phyloP scores from a whole-genome alignment of 2,797 vertebrate genomes.

The Melopsittacus undulatus region DNA sequence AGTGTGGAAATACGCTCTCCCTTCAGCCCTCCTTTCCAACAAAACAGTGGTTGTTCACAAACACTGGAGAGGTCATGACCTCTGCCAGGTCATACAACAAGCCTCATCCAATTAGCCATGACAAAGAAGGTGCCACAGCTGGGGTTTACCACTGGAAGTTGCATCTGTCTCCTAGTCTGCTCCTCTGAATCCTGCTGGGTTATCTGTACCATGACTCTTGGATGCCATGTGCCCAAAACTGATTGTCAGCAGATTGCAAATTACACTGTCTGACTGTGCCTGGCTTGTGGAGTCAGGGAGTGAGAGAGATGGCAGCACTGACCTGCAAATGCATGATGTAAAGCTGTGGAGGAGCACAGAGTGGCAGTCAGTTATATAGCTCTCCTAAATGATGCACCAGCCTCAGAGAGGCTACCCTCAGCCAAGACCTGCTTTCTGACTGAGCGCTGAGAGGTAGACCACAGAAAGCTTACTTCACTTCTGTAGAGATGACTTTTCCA shows the following conservation, averaged over 20 bases:
- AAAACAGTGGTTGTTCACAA: not conserved
- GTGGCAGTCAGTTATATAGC: too few relatives aligned
- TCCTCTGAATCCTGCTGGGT: not conserved
- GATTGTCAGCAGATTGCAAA: not conserved
- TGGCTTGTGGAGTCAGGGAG: not conserved
- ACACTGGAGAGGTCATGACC: not conserved
- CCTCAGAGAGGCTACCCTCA: accelerated
- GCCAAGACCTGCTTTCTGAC: not conserved
- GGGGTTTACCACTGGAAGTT: not conserved
- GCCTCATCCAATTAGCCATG: not conserved
- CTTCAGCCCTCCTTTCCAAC: not conserved
- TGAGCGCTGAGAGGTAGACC: not conserved
- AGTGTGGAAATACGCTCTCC: not conserved
- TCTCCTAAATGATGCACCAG: not conserved
- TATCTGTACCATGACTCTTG: not conserved
- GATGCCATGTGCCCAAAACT: not conserved
- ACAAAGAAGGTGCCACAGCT: not conserved
- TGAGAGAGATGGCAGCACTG: accelerated
- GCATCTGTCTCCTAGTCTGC: not conserved
- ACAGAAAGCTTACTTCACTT: not conserved
- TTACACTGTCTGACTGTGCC: not conserved
- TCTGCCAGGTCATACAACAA: not conserved
- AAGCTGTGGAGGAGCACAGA: not conserved
- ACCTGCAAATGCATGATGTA: not conserved
- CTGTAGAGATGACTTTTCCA: not conserved